Conservation (phyloP, 2,113 vertebrate genomes). For the Toxotes chatareus region DNA sequence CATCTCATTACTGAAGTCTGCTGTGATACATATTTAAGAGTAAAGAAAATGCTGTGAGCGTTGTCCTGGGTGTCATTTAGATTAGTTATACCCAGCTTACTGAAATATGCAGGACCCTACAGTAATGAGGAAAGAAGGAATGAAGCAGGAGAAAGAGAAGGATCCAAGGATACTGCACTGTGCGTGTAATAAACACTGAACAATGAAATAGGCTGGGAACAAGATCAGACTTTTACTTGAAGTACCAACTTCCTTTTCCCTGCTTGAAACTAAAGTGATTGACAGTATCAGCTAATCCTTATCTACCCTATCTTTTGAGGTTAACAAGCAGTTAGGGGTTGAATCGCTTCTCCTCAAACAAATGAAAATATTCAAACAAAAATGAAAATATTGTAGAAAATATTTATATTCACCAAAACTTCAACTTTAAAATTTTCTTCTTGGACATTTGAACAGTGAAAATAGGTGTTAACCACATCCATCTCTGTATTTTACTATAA, state of each 20-base stretch:
- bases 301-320: no score
- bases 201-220: no score
- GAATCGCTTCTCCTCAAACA: neutral
- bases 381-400: neutral
- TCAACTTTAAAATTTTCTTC: neutral
- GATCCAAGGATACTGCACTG: no score
- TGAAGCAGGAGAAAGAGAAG: neutral
- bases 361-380: constrained; percentile 5
- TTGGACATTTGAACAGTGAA: neutral
- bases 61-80: neutral
- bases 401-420: neutral
- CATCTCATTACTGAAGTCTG: neutral
- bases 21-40: no score
- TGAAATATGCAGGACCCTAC: neutral
- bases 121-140: neutral
- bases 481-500: constrained; percentile 3
- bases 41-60: no score
- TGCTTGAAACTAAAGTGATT: neutral
- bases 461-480: neutral
- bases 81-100: neutral
- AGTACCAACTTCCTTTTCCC: neutral
- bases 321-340: no score
- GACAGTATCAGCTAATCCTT: neutral
- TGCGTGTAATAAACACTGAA: no score
- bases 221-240: no score